Conservation (phyloP, 1,140 invertebrate species). For the Saccostrea cuccullata region DNA sequence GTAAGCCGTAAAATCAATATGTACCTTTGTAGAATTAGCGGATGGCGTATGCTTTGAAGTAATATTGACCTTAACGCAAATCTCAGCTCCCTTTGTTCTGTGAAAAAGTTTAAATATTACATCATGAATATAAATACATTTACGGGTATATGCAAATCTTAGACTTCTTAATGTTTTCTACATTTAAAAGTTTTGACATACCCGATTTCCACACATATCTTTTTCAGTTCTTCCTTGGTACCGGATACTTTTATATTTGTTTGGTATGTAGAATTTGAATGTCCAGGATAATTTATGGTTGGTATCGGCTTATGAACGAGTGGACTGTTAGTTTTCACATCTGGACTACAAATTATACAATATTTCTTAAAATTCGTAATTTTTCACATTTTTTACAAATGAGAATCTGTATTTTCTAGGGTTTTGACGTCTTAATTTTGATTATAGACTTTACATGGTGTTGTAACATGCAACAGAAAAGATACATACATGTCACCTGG, state of each 20-base stretch:
- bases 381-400: too few species aligned
- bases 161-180: not conserved
- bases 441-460: too few species aligned
- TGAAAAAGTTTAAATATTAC: not conserved
- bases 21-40: not conserved
- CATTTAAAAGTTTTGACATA: not conserved
- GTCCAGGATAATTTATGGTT: not conserved
- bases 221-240: not conserved
- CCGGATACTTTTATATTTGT: not conserved
- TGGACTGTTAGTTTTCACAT: slow-evolving; percentile 7
- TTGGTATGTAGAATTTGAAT: slow-evolving; percentile 4
- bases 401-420: too few species aligned
- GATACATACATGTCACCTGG: not conserved
- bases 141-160: not conserved
- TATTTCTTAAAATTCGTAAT: not conserved
- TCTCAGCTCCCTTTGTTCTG: slow-evolving; percentile 16
- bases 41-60: not conserved
- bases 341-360: not conserved
- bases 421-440: too few species aligned
- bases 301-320: not conserved
- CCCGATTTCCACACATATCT: not conserved
- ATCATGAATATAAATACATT: not conserved
- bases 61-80: slow-evolving; percentile 25
- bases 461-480: too few species aligned
- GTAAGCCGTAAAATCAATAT: not conserved